Percentiles rank a stretch among this genome's conserved stretches.
These are phyloP conservation scores for Hirudo medicinalis DNA, from an alignment of 1,140 invertebrate genomes.

Conservation along the genomic window DNA sequence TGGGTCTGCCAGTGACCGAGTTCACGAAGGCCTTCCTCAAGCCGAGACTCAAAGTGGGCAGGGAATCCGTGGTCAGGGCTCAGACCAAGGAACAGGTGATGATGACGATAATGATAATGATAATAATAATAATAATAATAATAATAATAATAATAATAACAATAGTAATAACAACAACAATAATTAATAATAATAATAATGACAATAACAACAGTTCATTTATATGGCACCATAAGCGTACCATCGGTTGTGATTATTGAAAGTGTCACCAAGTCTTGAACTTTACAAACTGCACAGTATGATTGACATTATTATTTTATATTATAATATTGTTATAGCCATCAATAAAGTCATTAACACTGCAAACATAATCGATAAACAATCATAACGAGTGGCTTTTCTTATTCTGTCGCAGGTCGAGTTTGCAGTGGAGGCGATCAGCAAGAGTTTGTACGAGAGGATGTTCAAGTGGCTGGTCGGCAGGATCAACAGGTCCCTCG, in stretches of 20 bases:
- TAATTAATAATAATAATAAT: constrained; percentile 14
- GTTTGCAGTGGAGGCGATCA: constrained; percentile 93
- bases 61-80: constrained; percentile 94
- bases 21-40: constrained; percentile 95
- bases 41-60: constrained; percentile 91
- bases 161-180: neutral
- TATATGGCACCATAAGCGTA: too few species aligned
- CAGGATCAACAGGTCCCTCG: constrained; percentile 84
- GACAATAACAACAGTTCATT: too few species aligned
- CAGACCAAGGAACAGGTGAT: constrained; percentile 89
- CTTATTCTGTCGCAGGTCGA: constrained; percentile 61
- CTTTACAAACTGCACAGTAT: too few species aligned
- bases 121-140: constrained; percentile 12
- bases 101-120: constrained; percentile 12
- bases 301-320: too few species aligned
- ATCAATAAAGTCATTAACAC: too few species aligned
- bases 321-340: too few species aligned
- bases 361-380: neutral
- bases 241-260: neutral
- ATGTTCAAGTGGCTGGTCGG: constrained; percentile 98
- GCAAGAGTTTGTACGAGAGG: constrained; percentile 92
- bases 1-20: constrained; percentile 89
- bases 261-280: neutral
- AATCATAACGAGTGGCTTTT: neutral
- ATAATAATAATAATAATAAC: constrained; percentile 11